Conservation (phyloP, 2,888 invertebrate genomes). For the Patella caerulea region DNA sequence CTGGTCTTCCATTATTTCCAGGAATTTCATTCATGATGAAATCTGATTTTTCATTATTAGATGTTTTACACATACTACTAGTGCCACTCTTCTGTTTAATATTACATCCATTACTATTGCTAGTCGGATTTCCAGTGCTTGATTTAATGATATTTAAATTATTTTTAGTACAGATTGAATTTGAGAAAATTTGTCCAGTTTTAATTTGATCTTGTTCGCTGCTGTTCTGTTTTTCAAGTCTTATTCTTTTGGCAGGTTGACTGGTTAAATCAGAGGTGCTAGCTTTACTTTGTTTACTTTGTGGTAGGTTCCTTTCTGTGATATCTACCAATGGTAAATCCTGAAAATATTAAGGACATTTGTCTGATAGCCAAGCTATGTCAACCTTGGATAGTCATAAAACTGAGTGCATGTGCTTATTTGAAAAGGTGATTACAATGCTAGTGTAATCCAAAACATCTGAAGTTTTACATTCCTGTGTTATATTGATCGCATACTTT, state of each 20-base stretch:
- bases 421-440: too few species aligned
- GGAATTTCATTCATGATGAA: too few species aligned
- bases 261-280: too few species aligned
- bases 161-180: not conserved
- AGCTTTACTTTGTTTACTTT: too few species aligned
- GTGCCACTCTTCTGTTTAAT: not conserved
- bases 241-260: not conserved
- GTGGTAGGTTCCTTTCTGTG: conserved; percentile 22
- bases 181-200: not conserved
- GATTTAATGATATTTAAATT: not conserved
- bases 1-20: too few species aligned
- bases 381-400: not conserved
- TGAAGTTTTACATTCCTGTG: too few species aligned
- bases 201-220: not conserved
- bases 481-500: too few species aligned
- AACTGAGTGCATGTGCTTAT: too few species aligned
- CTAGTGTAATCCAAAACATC: too few species aligned
- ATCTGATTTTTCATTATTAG: too few species aligned
- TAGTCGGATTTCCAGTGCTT: too few species aligned
- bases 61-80: not conserved
- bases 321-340: conserved; percentile 41
- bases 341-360: conserved; percentile 24
- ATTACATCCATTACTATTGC: not conserved
- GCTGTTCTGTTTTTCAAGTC: not conserved
- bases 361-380: not conserved